phyloP scores from a whole-genome alignment of 2,113 vertebrate genomes.

The Alectura lathami region DNA sequence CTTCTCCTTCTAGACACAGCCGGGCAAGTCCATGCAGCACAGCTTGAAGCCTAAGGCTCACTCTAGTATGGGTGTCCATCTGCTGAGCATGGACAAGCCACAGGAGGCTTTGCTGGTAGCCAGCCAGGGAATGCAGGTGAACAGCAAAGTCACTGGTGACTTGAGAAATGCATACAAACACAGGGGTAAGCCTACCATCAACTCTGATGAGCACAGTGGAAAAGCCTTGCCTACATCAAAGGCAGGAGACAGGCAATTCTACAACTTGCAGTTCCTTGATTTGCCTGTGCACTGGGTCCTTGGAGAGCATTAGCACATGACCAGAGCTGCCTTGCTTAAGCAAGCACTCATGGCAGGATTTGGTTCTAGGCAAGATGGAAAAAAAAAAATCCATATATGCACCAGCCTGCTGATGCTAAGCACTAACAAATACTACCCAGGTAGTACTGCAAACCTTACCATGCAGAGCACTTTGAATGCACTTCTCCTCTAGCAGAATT shows the following conservation, averaged over 20 bases:
- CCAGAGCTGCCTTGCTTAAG: background rate
- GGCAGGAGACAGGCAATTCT: background rate
- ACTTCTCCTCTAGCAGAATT: background rate
- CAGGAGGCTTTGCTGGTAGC: background rate
- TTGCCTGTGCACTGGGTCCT: background rate
- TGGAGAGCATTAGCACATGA: background rate
- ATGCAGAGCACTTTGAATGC: background rate
- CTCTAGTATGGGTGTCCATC: background rate
- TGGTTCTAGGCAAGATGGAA: background rate
- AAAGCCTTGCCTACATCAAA: background rate
- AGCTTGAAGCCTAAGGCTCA: background rate
- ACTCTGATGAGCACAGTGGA: background rate
- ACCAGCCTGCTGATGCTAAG: background rate
- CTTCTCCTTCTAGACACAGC: background rate
- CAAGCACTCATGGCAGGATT: background rate
- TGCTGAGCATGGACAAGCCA: background rate
- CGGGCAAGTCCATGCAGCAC: fast-evolving
- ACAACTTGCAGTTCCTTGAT: background rate
- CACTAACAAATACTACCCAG: background rate
- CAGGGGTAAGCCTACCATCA: background rate
- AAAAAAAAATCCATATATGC: no score
- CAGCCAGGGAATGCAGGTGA: background rate
- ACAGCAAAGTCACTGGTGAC: background rate
- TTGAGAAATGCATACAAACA: background rate
- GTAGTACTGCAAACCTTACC: background rate